Base-by-base conservation (phyloP, 2,113 vertebrate genomes). In the Leucoraja erinaceus region DNA sequence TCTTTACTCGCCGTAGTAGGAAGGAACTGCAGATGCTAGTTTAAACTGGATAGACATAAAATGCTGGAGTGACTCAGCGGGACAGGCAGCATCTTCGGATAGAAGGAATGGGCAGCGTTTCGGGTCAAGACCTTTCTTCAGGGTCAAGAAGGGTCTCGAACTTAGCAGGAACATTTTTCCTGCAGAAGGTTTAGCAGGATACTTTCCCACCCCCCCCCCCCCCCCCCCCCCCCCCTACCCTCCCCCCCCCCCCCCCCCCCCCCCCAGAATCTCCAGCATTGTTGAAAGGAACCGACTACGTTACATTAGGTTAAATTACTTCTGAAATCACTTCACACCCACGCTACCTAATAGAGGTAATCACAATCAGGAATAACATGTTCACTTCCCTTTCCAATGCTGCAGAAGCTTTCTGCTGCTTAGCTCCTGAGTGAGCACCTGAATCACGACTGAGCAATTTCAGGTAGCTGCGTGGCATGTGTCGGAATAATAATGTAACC, bases 371-470 rank as follows among this genome's bases (percentile, higher is more conserved):
- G 59, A 63, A 86, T 86, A 63, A 61, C 56, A 63, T 61, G 11
- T 16, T 86, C 83, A 63, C 56, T 63, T 86, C n/a, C 56, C 25
- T n/a, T 86, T 86, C 11, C 28, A 63, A 31, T 31, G 25, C 61
- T 12, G 83, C 56, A 86, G 14, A 86, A 86, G 83, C 3, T 6
- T n/a, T 63, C 31, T 31, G 25, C 83, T 14, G 56, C 28, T 16
- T 59, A 61, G 83, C 28, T 86, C n/a, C n/a, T 16, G 16, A 61
- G 56, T 86, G 78, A 54, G 20, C 47, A 56, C 78, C 78, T 81
- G 47, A 86, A 86, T 86, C 83, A 86, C 83, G 83, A 86, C 83
- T 86, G 83, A 86, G 2, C 31, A 61, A 86, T 63, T 86, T 86
- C 83, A 14, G 56, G 81, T 61, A 84, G 81, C 81, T 31, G 83